Conservation (phyloP, 2,113 vertebrate genomes). For the Urocolius indicus region DNA sequence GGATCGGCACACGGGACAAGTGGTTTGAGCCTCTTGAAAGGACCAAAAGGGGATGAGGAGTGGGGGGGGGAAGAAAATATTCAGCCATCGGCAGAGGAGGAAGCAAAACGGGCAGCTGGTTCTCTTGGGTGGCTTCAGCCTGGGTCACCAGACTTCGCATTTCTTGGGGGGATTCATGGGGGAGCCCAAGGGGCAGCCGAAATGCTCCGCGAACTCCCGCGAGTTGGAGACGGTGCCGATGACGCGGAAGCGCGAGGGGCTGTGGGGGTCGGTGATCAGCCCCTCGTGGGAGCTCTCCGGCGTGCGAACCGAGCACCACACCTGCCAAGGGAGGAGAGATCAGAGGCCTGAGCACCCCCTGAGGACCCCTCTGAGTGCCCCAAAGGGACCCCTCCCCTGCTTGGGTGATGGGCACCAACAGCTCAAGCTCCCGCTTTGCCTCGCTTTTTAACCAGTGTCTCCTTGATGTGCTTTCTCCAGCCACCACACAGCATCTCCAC, state of each 20-base stretch:
- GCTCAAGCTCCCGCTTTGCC: neutral
- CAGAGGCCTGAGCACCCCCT: neutral
- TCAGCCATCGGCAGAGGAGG: neutral
- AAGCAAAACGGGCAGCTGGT: neutral
- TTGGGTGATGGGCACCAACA: rapidly evolving
- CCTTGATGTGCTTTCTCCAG: neutral
- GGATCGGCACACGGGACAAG: neutral
- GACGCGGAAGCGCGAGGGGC: slow-evolving; percentile 92
- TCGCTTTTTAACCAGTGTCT: neutral
- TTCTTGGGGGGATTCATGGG: slow-evolving; percentile 94
- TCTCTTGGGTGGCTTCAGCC: neutral
- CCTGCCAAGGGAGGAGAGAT: slow-evolving; percentile 67
- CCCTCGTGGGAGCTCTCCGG: slow-evolving; percentile 95
- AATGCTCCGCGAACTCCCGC: slow-evolving; percentile 89
- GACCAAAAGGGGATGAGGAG: too few species aligned
- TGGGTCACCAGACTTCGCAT: slow-evolving; percentile 93
- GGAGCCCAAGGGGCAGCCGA: slow-evolving; percentile 82
- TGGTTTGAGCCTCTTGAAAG: neutral
- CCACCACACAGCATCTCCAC: neutral
- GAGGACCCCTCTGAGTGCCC: too few species aligned
- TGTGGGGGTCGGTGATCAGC: slow-evolving; percentile 95
- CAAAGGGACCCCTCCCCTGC: rapidly evolving
- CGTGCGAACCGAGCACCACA: slow-evolving; percentile 95
- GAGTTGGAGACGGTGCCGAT: slow-evolving; percentile 95
- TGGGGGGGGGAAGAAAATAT: neutral